Evolutionary conservation across 2,888 invertebrate genomes (phyloP).

Genomic region (Melitaea athalia): DNA sequence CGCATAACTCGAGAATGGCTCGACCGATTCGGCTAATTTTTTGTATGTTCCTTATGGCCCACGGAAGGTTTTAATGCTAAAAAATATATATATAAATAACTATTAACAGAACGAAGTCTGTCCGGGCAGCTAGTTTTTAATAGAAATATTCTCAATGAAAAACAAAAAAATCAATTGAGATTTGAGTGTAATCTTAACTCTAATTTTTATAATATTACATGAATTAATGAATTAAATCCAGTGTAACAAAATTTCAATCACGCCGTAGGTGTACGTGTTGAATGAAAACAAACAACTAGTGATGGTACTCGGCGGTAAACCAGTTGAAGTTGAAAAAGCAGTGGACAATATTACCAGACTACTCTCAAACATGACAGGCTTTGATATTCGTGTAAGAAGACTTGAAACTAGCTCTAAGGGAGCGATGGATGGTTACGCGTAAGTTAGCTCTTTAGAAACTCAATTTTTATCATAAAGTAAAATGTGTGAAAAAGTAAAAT

Average conservation of each 20-base stretch:
- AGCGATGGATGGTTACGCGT: conserved; percentile 85
- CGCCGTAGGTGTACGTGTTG: conserved; percentile 87
- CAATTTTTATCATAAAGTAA: background rate
- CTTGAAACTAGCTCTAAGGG: conserved; percentile 88
- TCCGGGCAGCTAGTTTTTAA: no score
- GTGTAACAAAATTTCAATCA: conserved; percentile 16
- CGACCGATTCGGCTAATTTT: no score
- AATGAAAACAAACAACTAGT: conserved; percentile 91
- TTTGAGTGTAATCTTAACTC: no score
- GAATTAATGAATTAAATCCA: no score
- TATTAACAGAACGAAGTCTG: no score
- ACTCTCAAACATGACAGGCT: conserved; percentile 88
- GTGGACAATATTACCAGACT: conserved; percentile 86
- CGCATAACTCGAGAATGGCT: no score
- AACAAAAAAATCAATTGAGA: no score
- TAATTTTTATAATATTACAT: background rate
- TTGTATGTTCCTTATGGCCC: no score
- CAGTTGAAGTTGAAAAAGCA: conserved; percentile 88
- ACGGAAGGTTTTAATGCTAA: no score
- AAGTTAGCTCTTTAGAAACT: conserved; percentile 59
- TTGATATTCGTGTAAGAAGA: conserved; percentile 89
- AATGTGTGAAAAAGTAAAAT: no score
- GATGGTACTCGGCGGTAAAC: conserved; percentile 88
- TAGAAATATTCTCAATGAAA: no score
- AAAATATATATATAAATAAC: no score